Percentiles rank a stretch among this genome's conserved stretches.
phyloP scores from a whole-genome alignment of 2,797 vertebrate genomes.

The Limnodromus scolopaceus region DNA sequence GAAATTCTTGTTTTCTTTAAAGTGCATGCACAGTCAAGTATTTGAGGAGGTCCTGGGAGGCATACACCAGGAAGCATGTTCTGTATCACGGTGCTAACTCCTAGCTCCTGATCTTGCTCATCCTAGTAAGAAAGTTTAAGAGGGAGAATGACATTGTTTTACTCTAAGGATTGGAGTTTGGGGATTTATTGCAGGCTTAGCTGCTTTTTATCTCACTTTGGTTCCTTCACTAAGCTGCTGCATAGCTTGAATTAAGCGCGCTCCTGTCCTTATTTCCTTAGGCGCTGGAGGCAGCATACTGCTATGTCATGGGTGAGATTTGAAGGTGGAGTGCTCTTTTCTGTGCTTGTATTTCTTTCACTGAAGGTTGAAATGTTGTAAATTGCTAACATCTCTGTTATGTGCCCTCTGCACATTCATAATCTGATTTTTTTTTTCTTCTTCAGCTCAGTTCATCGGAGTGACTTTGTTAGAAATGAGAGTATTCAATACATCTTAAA shows the following conservation, averaged over 20 bases:
- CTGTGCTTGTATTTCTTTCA: background rate
- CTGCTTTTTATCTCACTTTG: conserved; percentile 1
- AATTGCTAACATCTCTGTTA: conserved; percentile 36
- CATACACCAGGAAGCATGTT: background rate
- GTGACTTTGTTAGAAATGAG: conserved; percentile 19
- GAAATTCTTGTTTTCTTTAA: background rate
- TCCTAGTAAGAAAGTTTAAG: background rate
- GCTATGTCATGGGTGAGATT: background rate
- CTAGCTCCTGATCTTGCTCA: background rate
- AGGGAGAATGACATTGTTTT: background rate
- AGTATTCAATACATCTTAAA: background rate
- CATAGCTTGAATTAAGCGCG: background rate
- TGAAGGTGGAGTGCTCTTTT: background rate
- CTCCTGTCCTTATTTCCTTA: background rate
- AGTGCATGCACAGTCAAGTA: background rate
- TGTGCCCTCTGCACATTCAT: conserved; percentile 10
- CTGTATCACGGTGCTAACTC: background rate
- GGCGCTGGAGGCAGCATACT: background rate
- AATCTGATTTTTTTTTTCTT: background rate
- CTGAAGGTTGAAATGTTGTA: conserved; percentile 2
- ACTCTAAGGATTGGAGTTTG: background rate
- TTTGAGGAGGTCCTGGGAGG: background rate
- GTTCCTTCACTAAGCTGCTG: background rate
- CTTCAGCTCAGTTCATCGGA: background rate
- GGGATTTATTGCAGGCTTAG: background rate